Evolutionary conservation across 2,797 vertebrate genomes (phyloP).

Genomic region (Clarias laeviceps): DNA sequence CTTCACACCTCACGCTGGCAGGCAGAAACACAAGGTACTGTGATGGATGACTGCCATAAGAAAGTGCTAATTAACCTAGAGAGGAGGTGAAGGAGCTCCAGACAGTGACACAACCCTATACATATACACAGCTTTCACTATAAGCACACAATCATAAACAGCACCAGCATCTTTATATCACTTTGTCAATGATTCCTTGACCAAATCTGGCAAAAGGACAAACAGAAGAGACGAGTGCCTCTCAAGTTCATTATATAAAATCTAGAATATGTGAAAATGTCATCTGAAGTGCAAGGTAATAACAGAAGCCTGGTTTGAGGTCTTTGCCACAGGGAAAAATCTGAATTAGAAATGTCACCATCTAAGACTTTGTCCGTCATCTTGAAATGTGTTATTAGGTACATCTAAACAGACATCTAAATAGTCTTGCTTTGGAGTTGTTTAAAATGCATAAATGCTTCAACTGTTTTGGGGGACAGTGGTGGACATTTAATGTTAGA

Average conservation of each 20-base stretch:
- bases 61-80: conserved; percentile 31
- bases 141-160: background rate
- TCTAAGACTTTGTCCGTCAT: conserved; percentile 4
- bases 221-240: background rate
- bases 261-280: background rate
- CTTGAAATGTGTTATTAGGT: conserved; percentile 12
- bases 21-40: conserved; percentile 14
- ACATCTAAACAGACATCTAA: background rate
- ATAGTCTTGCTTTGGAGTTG: background rate
- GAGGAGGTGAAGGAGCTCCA: conserved; percentile 1
- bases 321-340: conserved; percentile 1
- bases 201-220: background rate
- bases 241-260: background rate
- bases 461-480: background rate
- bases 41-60: background rate
- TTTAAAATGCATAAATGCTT: background rate
- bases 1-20: conserved; percentile 18
- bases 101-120: background rate
- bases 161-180: background rate
- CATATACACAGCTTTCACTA: background rate
- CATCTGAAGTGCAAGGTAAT: conserved; percentile 2
- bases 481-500: conserved; percentile 6
- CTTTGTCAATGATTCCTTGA: conserved; percentile 13
- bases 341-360: conserved; percentile 1
- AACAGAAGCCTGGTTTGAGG: background rate